Evolutionary conservation across 2,888 invertebrate species (phyloP).

Genomic region (Philereme transversata): DNA sequence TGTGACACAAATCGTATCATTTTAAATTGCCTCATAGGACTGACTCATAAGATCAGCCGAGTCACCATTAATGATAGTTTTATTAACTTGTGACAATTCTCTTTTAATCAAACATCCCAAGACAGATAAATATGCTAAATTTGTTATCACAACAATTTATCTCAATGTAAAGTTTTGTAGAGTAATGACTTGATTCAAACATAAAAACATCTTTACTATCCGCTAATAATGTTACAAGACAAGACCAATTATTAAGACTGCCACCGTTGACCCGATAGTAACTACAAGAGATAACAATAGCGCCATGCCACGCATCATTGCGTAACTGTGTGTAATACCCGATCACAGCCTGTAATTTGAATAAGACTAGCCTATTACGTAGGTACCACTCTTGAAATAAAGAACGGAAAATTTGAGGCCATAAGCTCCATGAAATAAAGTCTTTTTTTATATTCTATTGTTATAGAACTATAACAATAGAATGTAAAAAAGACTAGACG

Average conservation of each 20-base stretch:
- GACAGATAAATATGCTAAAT: too few relatives aligned
- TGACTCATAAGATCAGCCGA: background rate
- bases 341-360: slow-evolving; percentile 14
- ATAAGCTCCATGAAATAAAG: too few relatives aligned
- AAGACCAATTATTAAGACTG: slow-evolving; percentile 21
- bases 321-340: slow-evolving; percentile 33
- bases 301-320: slow-evolving; percentile 26
- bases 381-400: slow-evolving; percentile 27
- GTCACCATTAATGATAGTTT: too few relatives aligned
- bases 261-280: slow-evolving; percentile 26
- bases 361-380: slow-evolving; percentile 17
- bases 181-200: background rate
- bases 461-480: slow-evolving; percentile 25
- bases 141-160: background rate
- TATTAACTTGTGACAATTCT: too few relatives aligned
- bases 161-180: background rate
- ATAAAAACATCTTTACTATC: slow-evolving; percentile 13
- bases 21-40: background rate
- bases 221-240: slow-evolving; percentile 11
- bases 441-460: too few relatives aligned
- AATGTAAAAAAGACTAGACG: slow-evolving; percentile 33
- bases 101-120: too few relatives aligned
- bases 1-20: slow-evolving; percentile 6
- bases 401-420: slow-evolving; percentile 24
- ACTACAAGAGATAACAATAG: slow-evolving; percentile 1